A percentile compares a stretch with the other conserved stretches of the same genome.
Conservation (phyloP, 2,888 invertebrate species). For the Epirrhoe tristata region DNA sequence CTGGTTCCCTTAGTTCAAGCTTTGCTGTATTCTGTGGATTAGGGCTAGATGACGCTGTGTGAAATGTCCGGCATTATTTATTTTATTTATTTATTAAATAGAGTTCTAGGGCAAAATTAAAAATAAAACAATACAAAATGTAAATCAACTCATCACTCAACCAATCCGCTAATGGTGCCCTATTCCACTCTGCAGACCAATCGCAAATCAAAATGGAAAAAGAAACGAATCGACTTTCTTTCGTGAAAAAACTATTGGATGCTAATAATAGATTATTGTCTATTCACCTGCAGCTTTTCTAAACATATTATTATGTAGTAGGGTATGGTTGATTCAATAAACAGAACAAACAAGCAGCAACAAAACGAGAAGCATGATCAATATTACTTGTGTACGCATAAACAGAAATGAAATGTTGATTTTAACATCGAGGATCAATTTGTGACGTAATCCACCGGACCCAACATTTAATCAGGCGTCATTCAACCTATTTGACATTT, state of each 20-base stretch:
- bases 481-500: constrained; percentile 75
- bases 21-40: too few relatives aligned
- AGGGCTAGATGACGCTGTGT: too few relatives aligned
- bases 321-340: neutral
- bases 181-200: too few relatives aligned
- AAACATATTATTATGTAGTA: neutral
- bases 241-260: neutral
- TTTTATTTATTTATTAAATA: too few relatives aligned
- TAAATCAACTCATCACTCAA: neutral
- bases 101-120: neutral
- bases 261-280: neutral
- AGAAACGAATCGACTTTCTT: neutral
- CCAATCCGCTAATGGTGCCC: too few relatives aligned
- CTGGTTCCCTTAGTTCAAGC: too few relatives aligned
- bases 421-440: constrained; percentile 51
- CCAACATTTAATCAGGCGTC: constrained; percentile 71
- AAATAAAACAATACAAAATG: neutral
- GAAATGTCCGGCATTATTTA: too few relatives aligned
- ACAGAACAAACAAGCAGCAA: neutral
- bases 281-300: neutral
- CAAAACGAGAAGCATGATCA: neutral
- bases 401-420: neutral
- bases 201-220: too few relatives aligned
- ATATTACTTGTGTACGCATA: neutral
- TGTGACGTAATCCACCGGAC: constrained; percentile 50